phyloP scores from a whole-genome alignment of 2,113 vertebrate species.

The Oceanites oceanicus region DNA sequence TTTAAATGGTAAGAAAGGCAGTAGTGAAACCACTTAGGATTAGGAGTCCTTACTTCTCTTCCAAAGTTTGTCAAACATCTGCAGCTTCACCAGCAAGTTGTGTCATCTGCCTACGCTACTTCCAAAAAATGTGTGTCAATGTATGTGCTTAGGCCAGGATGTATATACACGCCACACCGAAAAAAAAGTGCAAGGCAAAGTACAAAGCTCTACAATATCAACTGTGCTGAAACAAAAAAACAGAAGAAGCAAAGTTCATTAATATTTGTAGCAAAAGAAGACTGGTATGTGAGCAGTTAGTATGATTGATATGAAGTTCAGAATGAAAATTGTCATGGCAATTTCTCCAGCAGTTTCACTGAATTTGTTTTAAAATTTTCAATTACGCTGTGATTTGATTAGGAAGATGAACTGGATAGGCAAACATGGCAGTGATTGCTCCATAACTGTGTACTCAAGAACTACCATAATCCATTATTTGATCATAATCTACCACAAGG shows the following conservation, averaged over 20 bases:
- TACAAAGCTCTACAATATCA: background rate
- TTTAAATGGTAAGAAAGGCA: background rate
- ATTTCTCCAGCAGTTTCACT: background rate
- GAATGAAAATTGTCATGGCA: background rate
- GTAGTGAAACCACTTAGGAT: background rate
- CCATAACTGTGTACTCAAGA: background rate
- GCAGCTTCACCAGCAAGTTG: background rate
- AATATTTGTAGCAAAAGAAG: background rate
- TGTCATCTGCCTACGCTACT: background rate
- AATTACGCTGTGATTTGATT: background rate
- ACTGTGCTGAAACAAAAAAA: background rate
- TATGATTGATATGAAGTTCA: background rate
- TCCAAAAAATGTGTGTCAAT: background rate
- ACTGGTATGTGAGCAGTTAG: background rate
- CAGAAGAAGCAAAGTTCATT: background rate
- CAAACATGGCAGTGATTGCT: background rate
- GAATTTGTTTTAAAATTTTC: background rate
- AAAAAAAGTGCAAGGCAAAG: background rate
- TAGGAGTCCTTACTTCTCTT: background rate
- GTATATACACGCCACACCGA: accelerated
- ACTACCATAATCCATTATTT: background rate
- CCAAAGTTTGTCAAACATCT: background rate
- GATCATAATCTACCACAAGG: background rate
- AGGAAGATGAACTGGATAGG: background rate
- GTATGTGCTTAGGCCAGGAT: background rate